Conservation (phyloP, 2,888 invertebrate species). For the Tubulanus polymorphus region DNA sequence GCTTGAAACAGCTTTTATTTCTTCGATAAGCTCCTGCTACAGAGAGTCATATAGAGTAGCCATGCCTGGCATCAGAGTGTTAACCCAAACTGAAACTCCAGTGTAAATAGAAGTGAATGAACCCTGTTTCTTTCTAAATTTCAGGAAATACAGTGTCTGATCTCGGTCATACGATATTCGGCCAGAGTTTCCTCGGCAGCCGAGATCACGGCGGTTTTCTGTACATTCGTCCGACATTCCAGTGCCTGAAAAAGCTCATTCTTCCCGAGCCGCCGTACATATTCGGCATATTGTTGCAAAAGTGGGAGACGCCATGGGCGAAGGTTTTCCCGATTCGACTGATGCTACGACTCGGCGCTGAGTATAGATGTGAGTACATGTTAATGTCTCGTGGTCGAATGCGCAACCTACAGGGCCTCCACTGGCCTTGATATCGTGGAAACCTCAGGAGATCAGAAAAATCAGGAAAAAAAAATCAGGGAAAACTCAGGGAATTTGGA, state of each 20-base stretch:
- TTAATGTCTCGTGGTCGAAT: too few species aligned
- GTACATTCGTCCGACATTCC: constrained; percentile 75
- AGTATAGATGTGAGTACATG: constrained; percentile 67
- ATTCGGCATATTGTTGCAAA: constrained; percentile 74
- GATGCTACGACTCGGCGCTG: constrained; percentile 74
- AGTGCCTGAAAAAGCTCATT: constrained; percentile 72
- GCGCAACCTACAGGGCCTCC: too few species aligned
- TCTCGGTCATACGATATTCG: constrained; percentile 66
- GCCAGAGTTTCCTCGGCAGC: constrained; percentile 52
- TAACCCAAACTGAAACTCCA: too few species aligned
- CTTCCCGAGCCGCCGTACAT: constrained; percentile 74
- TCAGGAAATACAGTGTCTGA: constrained; percentile 68
- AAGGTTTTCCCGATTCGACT: constrained; percentile 70
- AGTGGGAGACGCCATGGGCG: constrained; percentile 79
- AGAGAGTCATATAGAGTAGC: too few species aligned
- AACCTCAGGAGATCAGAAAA: too few species aligned
- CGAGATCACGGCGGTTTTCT: constrained; percentile 67
- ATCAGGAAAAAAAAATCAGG: too few species aligned
- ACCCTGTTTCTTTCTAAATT: constrained; percentile 11
- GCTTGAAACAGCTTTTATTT: too few species aligned
- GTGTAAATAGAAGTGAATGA: not conserved
- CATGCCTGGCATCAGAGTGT: too few species aligned
- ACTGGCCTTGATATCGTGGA: too few species aligned
- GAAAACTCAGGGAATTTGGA: too few species aligned
- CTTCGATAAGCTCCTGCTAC: too few species aligned